Evolutionary conservation across 2,888 invertebrate species (phyloP), one percentile per base, ranked within the genome.

Genomic region (Merodon equestris): DNA sequence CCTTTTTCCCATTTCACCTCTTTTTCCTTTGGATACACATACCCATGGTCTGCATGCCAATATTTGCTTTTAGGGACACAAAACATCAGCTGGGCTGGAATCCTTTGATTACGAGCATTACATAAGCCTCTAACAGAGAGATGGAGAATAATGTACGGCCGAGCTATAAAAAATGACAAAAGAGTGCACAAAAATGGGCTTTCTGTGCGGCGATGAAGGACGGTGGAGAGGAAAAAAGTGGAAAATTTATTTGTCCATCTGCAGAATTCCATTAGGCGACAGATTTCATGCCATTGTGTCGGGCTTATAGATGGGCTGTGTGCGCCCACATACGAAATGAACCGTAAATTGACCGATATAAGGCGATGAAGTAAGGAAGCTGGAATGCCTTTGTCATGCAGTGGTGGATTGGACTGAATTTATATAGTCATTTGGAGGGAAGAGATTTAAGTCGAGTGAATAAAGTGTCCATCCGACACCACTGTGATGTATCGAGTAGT

Each of bases 231-330:
- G n/a, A 53, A 51, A 60, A 67, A 36, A 36, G 18, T 58, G 17
- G 60, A 63, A 56, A 73, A 79, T 73, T 79, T 79, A 79, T 73
- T 54, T 74, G 73, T 70, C 79, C 79, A 79, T 79, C 79, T 79
- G 79, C 73, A 79, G 74, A 68, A 79, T 79, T 79, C 79, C 79
- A 79, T 79, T 79, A 79, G 64, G 56, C 68, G 60, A 68, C 63
- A 68, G 58, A 74, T 73, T 73, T 79, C 64, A 54, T 48, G 38
- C 50, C 45, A 68, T 74, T 67, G 63, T 79, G 40, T 54, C 68
- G n/a, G 40, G 47, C 53, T 68, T 68, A 74, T 74, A 40, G 40
- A 48, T 58, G 38, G 61, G 42, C 14, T 18, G 58, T 54, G 42
- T 48, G 64, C 45, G 14, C 17, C 67, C 57, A 63, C 51, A 68